Percentiles rank a stretch among this genome's conserved stretches.
These are phyloP conservation scores for Hyperoplus immaculatus DNA, from an alignment of 2,797 vertebrate genomes.

Conservation along the genomic window DNA sequence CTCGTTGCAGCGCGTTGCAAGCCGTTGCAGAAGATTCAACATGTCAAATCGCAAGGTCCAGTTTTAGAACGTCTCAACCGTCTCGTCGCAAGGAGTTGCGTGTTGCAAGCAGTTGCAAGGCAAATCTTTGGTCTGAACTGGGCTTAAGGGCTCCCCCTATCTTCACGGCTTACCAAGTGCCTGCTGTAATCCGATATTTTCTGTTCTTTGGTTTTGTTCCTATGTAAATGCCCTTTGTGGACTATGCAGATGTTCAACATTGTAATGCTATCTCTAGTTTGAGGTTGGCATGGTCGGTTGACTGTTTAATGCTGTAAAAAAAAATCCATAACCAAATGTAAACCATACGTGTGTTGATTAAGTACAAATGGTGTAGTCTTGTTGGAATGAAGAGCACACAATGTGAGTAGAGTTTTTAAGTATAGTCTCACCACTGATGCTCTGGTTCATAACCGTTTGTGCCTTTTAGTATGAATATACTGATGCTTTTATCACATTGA, in stretches of 20 bases:
- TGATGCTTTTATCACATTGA: constrained; percentile 7
- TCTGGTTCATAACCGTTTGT: constrained; percentile 9
- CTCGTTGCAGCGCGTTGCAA: no score
- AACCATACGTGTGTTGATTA: constrained; percentile 13
- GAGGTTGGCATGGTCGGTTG: neutral
- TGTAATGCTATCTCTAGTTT: constrained; percentile 11
- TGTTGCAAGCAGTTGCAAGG: no score
- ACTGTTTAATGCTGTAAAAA: constrained; percentile 18
- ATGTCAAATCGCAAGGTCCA: no score
- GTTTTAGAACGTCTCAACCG: no score
- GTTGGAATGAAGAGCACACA: constrained; percentile 28
- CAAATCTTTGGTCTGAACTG: no score
- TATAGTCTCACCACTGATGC: constrained; percentile 11
- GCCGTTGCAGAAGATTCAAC: no score
- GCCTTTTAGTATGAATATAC: constrained; percentile 20
- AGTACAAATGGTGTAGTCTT: constrained; percentile 12
- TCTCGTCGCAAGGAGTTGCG: no score
- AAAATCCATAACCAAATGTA: constrained; percentile 37
- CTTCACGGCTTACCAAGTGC: no score
- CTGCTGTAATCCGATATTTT: no score
- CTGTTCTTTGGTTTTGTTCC: no score
- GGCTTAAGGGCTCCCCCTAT: no score
- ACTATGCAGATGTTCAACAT: neutral
- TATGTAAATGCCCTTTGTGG: neutral
- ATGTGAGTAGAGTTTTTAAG: neutral